Percentiles rank a stretch among this genome's conserved stretches.
phyloP scores from a whole-genome alignment of 2,113 vertebrate genomes.

The Willisornis vidua region DNA sequence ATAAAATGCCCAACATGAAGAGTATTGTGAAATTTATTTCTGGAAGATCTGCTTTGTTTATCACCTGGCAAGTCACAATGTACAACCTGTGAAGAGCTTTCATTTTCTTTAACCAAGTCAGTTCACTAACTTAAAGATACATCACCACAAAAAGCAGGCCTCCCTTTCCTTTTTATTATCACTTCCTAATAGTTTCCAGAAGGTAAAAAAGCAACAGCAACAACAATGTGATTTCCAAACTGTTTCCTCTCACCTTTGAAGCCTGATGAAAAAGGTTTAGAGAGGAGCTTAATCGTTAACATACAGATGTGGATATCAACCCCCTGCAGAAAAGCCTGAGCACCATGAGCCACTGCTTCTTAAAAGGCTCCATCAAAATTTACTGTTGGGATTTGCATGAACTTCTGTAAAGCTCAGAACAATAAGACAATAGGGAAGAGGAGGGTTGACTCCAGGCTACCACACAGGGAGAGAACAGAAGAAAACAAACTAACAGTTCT shows the following conservation, averaged over 20 bases:
- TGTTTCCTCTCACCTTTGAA: neutral
- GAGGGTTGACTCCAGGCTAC: neutral
- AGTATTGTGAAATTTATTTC: neutral
- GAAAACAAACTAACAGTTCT: neutral
- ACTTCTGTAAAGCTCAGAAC: neutral
- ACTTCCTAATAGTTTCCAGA: neutral
- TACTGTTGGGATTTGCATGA: neutral
- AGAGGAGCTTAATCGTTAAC: neutral
- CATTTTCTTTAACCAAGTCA: slow-evolving; percentile 6
- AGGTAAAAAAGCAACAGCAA: neutral
- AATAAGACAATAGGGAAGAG: neutral
- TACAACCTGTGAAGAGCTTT: neutral
- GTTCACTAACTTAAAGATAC: neutral
- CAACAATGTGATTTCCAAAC: neutral
- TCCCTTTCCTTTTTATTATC: slow-evolving; percentile 1
- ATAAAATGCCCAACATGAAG: neutral
- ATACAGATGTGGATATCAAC: neutral
- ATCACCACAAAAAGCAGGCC: neutral
- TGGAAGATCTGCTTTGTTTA: neutral
- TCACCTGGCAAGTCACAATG: neutral
- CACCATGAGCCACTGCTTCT: neutral
- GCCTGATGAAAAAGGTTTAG: neutral
- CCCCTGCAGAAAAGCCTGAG: neutral
- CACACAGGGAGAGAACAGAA: neutral
- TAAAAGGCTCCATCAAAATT: neutral